phyloP scores from a whole-genome alignment of 2,113 vertebrate species.

The Xiphias gladius region DNA sequence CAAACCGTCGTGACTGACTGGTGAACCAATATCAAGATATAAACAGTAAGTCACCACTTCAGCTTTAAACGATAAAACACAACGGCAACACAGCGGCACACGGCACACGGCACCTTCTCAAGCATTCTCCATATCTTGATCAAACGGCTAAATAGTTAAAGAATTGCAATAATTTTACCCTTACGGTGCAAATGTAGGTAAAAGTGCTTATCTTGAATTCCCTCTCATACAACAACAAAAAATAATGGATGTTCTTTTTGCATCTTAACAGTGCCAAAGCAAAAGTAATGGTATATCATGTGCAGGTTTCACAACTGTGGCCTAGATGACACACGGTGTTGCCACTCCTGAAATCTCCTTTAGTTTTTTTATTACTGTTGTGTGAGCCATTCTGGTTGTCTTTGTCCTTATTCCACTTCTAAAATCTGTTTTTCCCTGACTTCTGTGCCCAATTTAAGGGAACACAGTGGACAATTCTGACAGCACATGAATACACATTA shows the following conservation, averaged over 20 bases:
- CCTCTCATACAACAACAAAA: no score
- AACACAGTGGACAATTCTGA: not conserved
- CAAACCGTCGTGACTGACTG: no score
- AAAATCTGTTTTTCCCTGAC: not conserved
- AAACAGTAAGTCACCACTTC: no score
- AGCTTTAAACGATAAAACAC: no score
- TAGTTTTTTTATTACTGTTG: not conserved
- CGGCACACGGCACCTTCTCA: no score
- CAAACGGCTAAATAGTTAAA: no score
- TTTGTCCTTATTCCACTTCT: not conserved
- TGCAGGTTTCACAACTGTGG: not conserved
- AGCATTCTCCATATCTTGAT: no score
- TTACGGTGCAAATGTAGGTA: no score
- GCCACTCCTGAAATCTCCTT: not conserved
- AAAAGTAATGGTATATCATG: not conserved
- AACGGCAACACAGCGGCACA: no score
- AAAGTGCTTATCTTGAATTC: not conserved
- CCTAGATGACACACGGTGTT: not conserved
- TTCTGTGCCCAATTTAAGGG: not conserved
- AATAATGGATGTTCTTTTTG: not conserved
- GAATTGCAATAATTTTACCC: no score
- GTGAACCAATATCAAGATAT: no score
- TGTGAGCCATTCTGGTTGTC: not conserved
- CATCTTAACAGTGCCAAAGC: no score
- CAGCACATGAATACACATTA: slow-evolving; percentile 27